These are phyloP conservation scores for Actenoides hombroni DNA, from an alignment of 2,113 vertebrate species.

Conservation along the genomic window DNA sequence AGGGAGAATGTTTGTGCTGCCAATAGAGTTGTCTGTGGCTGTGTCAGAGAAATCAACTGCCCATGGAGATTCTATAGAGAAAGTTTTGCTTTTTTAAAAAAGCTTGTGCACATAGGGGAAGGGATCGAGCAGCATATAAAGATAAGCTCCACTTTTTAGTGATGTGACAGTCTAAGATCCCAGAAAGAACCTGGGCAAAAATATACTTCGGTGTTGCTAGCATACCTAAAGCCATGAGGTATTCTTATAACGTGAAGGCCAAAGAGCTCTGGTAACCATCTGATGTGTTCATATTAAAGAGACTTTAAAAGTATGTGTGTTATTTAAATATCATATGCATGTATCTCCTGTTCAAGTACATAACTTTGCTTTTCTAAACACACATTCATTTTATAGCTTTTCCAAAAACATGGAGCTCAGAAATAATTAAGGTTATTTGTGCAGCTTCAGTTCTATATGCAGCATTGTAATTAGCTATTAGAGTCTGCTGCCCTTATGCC, in stretches of 20 bases:
- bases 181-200: neutral
- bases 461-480: neutral
- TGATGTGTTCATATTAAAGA: neutral
- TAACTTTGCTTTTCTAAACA: neutral
- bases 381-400: neutral
- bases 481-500: neutral
- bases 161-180: neutral
- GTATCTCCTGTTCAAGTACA: neutral
- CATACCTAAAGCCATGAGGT: neutral
- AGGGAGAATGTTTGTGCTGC: neutral
- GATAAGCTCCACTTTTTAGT: neutral
- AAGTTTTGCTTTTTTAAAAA: neutral
- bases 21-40: neutral
- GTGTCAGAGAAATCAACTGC: neutral
- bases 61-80: neutral
- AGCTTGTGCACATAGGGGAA: fast-evolving
- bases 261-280: neutral
- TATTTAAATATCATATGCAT: neutral
- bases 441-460: neutral
- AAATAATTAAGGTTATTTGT: neutral
- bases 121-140: neutral
- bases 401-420: neutral
- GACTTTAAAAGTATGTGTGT: neutral
- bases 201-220: neutral
- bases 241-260: neutral